These are phyloP conservation scores for Drosophila picticornis DNA, from an alignment of 2,888 invertebrate genomes.

Conservation along the genomic window DNA sequence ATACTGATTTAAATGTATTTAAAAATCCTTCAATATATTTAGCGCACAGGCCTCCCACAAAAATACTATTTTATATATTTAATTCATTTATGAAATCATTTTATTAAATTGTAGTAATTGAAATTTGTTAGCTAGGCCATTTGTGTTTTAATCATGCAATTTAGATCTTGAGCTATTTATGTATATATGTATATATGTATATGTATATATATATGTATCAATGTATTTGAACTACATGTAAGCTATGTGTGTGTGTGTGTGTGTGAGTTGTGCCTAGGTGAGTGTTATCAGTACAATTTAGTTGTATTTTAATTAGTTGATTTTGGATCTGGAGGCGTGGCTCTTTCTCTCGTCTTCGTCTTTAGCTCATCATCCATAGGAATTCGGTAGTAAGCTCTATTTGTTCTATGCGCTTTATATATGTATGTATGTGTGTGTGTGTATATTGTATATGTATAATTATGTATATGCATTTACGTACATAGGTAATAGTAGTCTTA, in stretches of 20 bases:
- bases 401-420: constrained; percentile 55
- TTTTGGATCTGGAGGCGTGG: constrained; percentile 26
- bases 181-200: constrained; percentile 15
- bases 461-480: constrained; percentile 29
- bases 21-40: not conserved
- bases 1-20: not conserved
- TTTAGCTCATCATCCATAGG: constrained; percentile 53
- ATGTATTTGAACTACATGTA: constrained; percentile 12
- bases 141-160: constrained; percentile 37
- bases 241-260: constrained; percentile 1
- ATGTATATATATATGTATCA: not conserved
- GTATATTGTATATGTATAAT: constrained; percentile 17
- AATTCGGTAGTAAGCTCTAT: constrained; percentile 75
- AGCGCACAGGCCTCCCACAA: not conserved
- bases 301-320: constrained; percentile 23
- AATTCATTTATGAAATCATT: constrained; percentile 34
- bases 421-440: constrained; percentile 15
- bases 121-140: constrained; percentile 49
- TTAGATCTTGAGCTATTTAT: constrained; percentile 45
- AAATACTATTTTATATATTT: not conserved
- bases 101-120: constrained; percentile 62
- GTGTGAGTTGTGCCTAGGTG: constrained; percentile 32
- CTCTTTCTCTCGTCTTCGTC: constrained; percentile 9
- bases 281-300: constrained; percentile 42
- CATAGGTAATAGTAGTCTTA: constrained; percentile 22